Base-by-base conservation (phyloP, 2,888 invertebrate species). In the Hipparchia semele region DNA sequence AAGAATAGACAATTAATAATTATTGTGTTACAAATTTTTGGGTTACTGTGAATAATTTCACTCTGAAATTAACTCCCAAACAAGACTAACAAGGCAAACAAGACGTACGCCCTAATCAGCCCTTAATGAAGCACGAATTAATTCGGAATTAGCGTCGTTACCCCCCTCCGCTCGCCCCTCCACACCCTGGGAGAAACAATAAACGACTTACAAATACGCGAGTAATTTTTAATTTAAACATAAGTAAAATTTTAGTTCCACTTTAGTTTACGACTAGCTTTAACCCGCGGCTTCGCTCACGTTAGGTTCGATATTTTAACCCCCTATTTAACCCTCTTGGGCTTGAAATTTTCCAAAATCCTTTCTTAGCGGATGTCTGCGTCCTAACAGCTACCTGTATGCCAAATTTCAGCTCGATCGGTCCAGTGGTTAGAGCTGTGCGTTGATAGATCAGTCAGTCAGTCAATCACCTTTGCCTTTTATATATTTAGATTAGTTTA, bases 121-220 rank as follows among this genome's bases (percentile, higher is more conserved):
- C 81, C 88, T 91, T 92, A 91, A 92, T 92, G 90, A 92, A 88
- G 87, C 85, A 84, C 83, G 85, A 91, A 90, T 92, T 91, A 91
- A 91, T 90, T 89, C 84, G 79, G 85, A 90, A 90, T 90, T 90
- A 90, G 87, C 86, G 83, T 84, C 88, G 85, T 87, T 86, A 82
- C 82, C 6, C 46, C 13, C 5, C 39, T 10, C 39, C 7, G 1
- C 78, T 76, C 80, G 81, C 82, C 82, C n/a, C 49, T 6, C 7
- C 8, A 3, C n/a, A 0, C 6, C 46, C 46, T 8, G 9, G 82
- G 81, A 80, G 79, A 80, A 82, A 88, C 88, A 90, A 91, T 90
- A 89, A 89, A 89, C 87, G 87, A 83, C 83, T 84, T 83, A 73
- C 84, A 82, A 60, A 62, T 59, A 59, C 46, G 74, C 56, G 70